A percentile compares a stretch with the other conserved stretches of the same genome.
phyloP scores from a whole-genome alignment of 2,888 invertebrate genomes.

The Troides helena region DNA sequence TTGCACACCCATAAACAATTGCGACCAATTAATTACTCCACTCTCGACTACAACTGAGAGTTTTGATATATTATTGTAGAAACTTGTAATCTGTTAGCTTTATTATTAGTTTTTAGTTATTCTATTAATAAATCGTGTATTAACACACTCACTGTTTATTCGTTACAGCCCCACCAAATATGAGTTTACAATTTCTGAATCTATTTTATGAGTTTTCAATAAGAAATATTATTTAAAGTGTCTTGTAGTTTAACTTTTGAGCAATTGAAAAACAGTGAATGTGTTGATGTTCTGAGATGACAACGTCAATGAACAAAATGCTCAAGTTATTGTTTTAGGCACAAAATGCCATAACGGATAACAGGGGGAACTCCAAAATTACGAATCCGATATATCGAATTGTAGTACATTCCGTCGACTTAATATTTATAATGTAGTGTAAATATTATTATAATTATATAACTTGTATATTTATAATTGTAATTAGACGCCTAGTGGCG shows the following conservation, averaged over 20 bases:
- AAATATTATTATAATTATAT: conserved; percentile 56
- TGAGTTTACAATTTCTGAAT: conserved; percentile 29
- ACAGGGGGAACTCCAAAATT: conserved; percentile 48
- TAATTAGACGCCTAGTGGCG: conserved; percentile 48
- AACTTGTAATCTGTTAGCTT: conserved; percentile 72
- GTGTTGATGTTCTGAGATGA: conserved; percentile 74
- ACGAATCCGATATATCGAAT: conserved; percentile 35
- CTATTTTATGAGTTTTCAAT: conserved; percentile 5
- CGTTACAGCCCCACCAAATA: conserved; percentile 71
- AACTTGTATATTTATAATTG: conserved; percentile 65
- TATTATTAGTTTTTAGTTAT: conserved; percentile 54
- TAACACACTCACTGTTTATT: conserved; percentile 79
- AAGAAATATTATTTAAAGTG: background rate
- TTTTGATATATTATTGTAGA: conserved; percentile 44
- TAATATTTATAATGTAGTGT: conserved; percentile 42
- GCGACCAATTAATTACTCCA: conserved; percentile 23
- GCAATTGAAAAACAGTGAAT: conserved; percentile 67
- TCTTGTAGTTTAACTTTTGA: conserved; percentile 4
- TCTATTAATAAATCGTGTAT: conserved; percentile 61
- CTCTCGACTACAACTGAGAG: conserved; percentile 32
- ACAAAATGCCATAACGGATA: conserved; percentile 65
- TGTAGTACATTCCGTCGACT: conserved; percentile 32
- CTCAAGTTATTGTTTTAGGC: conserved; percentile 73
- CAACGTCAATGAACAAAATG: conserved; percentile 66
- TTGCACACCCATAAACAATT: conserved; percentile 19